phyloP scores from a whole-genome alignment of 2,113 vertebrate species.

The Carassius gibelio region DNA sequence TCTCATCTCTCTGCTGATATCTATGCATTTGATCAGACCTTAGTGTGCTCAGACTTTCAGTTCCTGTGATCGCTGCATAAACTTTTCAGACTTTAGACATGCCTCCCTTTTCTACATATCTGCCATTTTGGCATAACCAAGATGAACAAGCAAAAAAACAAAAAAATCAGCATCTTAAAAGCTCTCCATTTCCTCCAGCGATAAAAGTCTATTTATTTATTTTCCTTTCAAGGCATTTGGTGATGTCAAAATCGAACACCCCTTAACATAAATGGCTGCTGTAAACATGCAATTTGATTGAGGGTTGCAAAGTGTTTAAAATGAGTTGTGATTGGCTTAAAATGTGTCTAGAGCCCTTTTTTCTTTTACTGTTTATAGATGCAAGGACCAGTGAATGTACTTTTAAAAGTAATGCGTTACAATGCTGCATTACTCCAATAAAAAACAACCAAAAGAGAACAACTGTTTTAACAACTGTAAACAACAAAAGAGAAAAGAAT shows the following conservation, averaged over 20 bases:
- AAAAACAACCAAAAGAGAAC: too few relatives aligned
- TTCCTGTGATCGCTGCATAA: background rate
- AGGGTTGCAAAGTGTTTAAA: background rate
- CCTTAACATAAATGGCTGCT: background rate
- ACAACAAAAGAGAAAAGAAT: too few relatives aligned
- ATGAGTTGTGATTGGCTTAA: background rate
- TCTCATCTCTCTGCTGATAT: background rate
- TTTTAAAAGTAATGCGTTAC: too few relatives aligned
- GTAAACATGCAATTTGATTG: background rate
- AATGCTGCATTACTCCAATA: too few relatives aligned
- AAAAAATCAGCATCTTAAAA: too few relatives aligned
- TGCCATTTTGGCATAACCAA: background rate
- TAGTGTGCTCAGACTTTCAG: background rate
- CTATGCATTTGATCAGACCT: background rate
- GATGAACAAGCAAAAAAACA: background rate
- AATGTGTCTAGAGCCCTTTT: background rate
- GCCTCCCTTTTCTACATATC: background rate
- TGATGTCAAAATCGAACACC: background rate
- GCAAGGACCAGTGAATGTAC: too few relatives aligned
- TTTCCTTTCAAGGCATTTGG: background rate
- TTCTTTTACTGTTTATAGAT: background rate
- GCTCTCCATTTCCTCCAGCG: too few relatives aligned
- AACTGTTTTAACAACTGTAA: background rate
- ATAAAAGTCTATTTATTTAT: background rate
- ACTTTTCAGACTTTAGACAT: background rate